These are phyloP conservation scores for Anas georgica DNA, from an alignment of 2,797 vertebrate species.

Conservation along the genomic window DNA sequence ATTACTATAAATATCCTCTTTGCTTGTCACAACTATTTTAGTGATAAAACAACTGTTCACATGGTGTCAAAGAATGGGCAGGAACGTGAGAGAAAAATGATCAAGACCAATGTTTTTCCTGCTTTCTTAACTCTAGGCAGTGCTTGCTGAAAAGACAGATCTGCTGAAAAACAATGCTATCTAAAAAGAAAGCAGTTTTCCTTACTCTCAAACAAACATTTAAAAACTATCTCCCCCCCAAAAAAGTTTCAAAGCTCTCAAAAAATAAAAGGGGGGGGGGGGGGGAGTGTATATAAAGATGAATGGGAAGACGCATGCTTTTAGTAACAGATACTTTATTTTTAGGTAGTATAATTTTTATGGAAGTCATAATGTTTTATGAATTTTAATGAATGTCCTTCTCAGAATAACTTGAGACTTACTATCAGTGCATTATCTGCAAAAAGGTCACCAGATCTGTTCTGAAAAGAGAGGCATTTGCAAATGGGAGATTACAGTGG, in stretches of 20 bases:
- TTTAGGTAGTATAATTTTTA: slow-evolving; percentile 4
- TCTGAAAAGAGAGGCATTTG: neutral
- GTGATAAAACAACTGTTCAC: neutral
- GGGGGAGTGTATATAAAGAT: neutral
- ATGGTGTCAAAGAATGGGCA: neutral
- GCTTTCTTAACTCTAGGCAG: neutral
- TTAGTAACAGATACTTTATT: neutral
- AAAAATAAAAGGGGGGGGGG: neutral
- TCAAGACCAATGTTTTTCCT: neutral
- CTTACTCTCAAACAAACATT: neutral
- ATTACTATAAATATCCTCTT: neutral
- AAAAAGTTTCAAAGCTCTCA: neutral
- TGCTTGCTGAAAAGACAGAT: neutral
- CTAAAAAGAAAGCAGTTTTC: neutral
- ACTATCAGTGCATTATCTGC: neutral
- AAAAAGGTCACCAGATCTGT: neutral
- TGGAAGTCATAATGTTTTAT: neutral
- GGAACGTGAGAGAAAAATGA: neutral
- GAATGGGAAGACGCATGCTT: neutral
- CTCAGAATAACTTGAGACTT: neutral
- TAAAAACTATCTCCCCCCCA: neutral
- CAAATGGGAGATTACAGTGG: neutral
- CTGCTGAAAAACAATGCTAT: neutral
- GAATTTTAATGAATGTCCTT: neutral
- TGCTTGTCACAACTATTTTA: neutral